These are phyloP conservation scores for Tribolium castaneum DNA, from an alignment of 1,140 invertebrate genomes.

Conservation along the genomic window DNA sequence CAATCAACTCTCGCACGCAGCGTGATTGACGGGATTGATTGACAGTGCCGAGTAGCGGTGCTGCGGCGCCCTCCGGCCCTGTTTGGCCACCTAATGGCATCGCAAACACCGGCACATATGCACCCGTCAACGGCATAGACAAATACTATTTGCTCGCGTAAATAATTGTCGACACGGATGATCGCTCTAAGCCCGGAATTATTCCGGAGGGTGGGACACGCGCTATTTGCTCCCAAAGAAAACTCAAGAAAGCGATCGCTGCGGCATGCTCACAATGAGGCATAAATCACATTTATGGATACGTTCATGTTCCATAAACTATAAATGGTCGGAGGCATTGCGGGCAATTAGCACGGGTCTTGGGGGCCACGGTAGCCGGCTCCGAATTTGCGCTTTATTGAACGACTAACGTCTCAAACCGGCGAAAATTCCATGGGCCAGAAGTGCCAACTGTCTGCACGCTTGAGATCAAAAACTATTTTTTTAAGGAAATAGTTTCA, in stretches of 20 bases:
- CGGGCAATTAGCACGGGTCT: slow-evolving; percentile 5
- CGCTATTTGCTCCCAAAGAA: background rate
- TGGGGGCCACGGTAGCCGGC: slow-evolving; percentile 4
- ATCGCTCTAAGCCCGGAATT: slow-evolving; percentile 9
- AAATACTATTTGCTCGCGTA: slow-evolving; percentile 26
- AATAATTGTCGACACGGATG: slow-evolving; percentile 19
- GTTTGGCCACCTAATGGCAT: slow-evolving; percentile 57
- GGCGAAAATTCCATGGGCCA: slow-evolving; percentile 6
- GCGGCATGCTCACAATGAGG: slow-evolving; percentile 23
- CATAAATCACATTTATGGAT: slow-evolving; percentile 23
- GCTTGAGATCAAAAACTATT: no score
- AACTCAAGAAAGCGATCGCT: background rate
- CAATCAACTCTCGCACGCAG: slow-evolving; percentile 45
- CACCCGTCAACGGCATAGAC: slow-evolving; percentile 44
- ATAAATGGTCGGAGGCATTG: slow-evolving; percentile 14
- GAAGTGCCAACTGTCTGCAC: no score
- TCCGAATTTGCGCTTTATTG: slow-evolving; percentile 22
- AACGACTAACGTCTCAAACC: slow-evolving; percentile 24
- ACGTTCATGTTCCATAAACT: slow-evolving; percentile 15
- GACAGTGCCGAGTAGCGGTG: slow-evolving; percentile 48
- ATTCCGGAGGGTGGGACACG: background rate
- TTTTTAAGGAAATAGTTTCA: background rate
- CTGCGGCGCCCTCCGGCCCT: slow-evolving; percentile 50
- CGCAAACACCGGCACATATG: slow-evolving; percentile 54
- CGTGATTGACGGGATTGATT: slow-evolving; percentile 53